These are phyloP conservation scores for Brachionus manjavacas DNA, from an alignment of 1,140 invertebrate genomes.

Conservation along the genomic window DNA sequence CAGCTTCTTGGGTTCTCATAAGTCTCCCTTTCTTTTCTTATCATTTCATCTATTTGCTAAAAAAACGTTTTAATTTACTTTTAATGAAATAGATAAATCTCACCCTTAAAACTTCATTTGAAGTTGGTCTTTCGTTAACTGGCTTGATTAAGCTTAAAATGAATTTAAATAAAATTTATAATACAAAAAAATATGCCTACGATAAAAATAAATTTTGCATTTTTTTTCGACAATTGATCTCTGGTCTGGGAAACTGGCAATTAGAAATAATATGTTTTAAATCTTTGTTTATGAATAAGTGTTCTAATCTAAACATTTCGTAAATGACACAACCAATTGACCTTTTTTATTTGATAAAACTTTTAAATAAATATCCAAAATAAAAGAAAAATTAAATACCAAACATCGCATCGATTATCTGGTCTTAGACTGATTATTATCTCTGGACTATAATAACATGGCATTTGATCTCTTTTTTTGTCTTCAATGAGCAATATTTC, in stretches of 20 bases:
- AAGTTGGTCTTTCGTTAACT: constrained; percentile 10
- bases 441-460: constrained; percentile 39
- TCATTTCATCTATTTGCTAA: background rate
- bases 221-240: background rate
- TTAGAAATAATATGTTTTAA: background rate
- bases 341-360: background rate
- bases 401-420: background rate
- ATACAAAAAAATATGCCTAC: background rate
- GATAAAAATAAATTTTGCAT: background rate
- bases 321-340: background rate
- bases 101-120: background rate
- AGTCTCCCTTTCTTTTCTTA: constrained; percentile 2
- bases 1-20: background rate
- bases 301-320: constrained; percentile 8
- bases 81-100: background rate
- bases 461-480: background rate
- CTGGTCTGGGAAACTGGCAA: background rate
- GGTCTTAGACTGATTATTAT: background rate
- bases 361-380: background rate
- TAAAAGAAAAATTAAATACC: background rate
- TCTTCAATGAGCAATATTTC: background rate
- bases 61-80: background rate
- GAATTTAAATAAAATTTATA: background rate
- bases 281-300: constrained; percentile 8
- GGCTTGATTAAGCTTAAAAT: background rate